Conservation (phyloP, 1,140 invertebrate genomes). For the Delia radicum region DNA sequence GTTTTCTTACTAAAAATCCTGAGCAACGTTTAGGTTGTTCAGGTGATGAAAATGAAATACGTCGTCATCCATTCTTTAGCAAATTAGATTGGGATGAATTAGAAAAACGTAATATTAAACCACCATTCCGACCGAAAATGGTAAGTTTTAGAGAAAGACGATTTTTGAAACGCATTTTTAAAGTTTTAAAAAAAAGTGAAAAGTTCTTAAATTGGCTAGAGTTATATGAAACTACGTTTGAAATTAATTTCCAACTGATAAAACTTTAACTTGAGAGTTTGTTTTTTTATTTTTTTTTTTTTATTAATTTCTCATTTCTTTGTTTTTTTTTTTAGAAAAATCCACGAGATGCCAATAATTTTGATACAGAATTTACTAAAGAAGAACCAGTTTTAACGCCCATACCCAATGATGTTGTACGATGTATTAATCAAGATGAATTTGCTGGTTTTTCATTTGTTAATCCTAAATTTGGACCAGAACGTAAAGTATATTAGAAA, state of each 20-base stretch:
- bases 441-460: conserved; percentile 97
- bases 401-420: conserved; percentile 83
- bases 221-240: too few relatives aligned
- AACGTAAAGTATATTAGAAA: conserved; percentile 57
- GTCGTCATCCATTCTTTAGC: conserved; percentile 89
- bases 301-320: not conserved
- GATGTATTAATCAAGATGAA: conserved; percentile 93
- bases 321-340: conserved; percentile 83
- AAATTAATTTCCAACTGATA: not conserved
- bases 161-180: too few relatives aligned
- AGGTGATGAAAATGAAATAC: conserved; percentile 77
- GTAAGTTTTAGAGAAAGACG: conserved; percentile 64
- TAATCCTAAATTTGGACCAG: conserved; percentile 87
- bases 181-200: too few relatives aligned
- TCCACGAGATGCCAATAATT: conserved; percentile 96
- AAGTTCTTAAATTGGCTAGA: too few relatives aligned
- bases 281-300: not conserved
- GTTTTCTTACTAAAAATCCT: conserved; percentile 99
- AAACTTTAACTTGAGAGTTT: not conserved
- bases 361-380: conserved; percentile 98
- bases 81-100: conserved; percentile 96
- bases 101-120: conserved; percentile 86
- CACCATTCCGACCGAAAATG: conserved; percentile 97
- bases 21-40: conserved; percentile 91
- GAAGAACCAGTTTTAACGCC: conserved; percentile 96